Evolutionary conservation across 1,140 invertebrate genomes (phyloP).

Genomic region (Brachionus koreanus): DNA sequence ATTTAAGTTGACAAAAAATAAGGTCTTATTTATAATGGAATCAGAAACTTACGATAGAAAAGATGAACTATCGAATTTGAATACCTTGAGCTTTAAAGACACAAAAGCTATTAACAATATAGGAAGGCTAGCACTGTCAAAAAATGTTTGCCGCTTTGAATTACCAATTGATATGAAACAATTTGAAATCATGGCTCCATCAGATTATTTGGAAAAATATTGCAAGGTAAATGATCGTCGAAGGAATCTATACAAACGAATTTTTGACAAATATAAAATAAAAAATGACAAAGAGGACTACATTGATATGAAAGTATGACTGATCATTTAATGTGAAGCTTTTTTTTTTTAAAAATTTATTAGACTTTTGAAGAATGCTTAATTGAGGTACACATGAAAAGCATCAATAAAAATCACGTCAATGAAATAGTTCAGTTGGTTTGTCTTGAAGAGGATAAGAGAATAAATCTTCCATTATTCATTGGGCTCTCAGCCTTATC

Average conservation of each 20-base stretch:
- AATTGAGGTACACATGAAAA: constrained; percentile 50
- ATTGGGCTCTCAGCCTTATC: constrained; percentile 50
- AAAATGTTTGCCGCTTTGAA: constrained; percentile 52
- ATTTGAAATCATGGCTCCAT: constrained; percentile 50
- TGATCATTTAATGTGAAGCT: not conserved
- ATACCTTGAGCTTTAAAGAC: not conserved
- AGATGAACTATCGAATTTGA: constrained; percentile 22
- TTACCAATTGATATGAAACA: constrained; percentile 54
- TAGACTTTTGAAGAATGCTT: constrained; percentile 49
- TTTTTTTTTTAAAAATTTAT: constrained; percentile 14
- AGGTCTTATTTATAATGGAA: constrained; percentile 1
- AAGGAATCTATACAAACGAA: constrained; percentile 50
- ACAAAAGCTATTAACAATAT: not conserved
- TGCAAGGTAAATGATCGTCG: constrained; percentile 50
- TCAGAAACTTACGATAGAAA: not conserved
- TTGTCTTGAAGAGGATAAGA: constrained; percentile 47
- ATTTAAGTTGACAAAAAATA: not conserved
- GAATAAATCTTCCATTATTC: constrained; percentile 51
- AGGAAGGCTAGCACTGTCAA: constrained; percentile 50
- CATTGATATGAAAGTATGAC: constrained; percentile 45
- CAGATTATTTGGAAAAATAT: constrained; percentile 50
- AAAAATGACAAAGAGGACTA: constrained; percentile 46
- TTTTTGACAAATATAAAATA: constrained; percentile 50
- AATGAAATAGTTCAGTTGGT: constrained; percentile 47
- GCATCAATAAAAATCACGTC: constrained; percentile 48